phyloP scores from a whole-genome alignment of 2,113 vertebrate genomes.

The Origma solitaria region DNA sequence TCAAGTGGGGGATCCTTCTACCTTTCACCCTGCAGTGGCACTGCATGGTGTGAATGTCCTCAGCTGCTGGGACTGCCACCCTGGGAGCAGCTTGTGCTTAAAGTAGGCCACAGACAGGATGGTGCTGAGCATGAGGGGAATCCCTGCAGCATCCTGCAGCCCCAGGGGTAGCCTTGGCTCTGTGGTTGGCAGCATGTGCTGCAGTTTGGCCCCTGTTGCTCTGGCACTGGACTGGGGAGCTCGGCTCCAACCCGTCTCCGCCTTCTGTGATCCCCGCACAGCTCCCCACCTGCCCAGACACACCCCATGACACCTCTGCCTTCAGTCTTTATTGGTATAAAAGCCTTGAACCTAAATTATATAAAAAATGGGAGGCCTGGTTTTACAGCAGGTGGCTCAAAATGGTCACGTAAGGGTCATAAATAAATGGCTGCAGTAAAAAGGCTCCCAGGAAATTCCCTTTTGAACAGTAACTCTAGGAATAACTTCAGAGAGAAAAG shows the following conservation, averaged over 20 bases:
- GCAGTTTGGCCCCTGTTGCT: accelerated
- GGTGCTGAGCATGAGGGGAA: background rate
- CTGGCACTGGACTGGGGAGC: background rate
- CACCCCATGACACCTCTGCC: accelerated
- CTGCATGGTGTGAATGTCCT: too few species aligned
- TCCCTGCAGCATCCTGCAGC: background rate
- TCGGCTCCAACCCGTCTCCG: background rate
- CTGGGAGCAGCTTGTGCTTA: background rate
- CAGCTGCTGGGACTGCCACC: background rate
- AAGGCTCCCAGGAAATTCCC: background rate
- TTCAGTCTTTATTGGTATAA: conserved; percentile 55
- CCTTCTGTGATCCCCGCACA: too few species aligned
- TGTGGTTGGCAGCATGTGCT: accelerated
- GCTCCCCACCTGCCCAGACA: background rate
- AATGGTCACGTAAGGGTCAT: background rate
- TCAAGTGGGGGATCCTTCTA: accelerated
- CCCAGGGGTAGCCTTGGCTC: background rate
- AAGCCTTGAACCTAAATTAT: background rate
- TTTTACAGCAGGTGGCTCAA: background rate
- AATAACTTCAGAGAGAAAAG: background rate
- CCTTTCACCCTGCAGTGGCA: accelerated
- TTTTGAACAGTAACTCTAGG: background rate
- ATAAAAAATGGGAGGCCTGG: background rate
- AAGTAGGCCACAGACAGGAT: too few species aligned
- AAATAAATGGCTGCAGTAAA: background rate